Percentiles rank a stretch among this genome's conserved stretches.
Evolutionary conservation across 2,113 vertebrate genomes (phyloP).

Genomic region (Eulacestoma nigropectus): DNA sequence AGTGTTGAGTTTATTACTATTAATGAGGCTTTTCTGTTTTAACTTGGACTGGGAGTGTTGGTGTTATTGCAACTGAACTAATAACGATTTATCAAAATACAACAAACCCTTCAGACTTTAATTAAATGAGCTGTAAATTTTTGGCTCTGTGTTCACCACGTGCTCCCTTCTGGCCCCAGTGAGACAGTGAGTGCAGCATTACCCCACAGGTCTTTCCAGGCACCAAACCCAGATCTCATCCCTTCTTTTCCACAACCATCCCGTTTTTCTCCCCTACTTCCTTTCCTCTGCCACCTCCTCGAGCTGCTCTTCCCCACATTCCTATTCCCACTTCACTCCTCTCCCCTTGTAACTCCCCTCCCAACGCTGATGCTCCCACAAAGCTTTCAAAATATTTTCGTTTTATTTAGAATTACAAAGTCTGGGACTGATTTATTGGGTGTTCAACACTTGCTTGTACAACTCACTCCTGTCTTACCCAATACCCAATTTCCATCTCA

Average conservation of each 20-base stretch:
- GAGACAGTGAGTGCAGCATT: fast-evolving
- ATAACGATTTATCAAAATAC: not conserved
- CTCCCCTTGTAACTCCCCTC: not conserved
- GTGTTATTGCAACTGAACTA: not conserved
- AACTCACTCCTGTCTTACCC: not conserved
- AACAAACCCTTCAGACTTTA: not conserved
- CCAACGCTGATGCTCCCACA: not conserved
- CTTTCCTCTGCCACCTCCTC: not conserved
- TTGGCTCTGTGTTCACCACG: not conserved
- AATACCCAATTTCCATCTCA: not conserved
- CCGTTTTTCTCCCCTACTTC: not conserved
- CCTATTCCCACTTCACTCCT: not conserved
- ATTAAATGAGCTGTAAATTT: not conserved
- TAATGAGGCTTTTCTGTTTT: not conserved
- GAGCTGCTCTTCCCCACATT: not conserved
- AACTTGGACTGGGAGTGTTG: not conserved
- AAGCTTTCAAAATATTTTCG: not conserved
- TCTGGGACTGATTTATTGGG: not conserved
- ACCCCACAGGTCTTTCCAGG: not conserved
- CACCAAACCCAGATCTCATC: not conserved
- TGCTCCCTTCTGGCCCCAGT: not conserved
- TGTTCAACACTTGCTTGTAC: not conserved
- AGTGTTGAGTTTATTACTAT: not conserved
- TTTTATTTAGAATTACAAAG: not conserved
- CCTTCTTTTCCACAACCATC: not conserved